These are phyloP conservation scores for Amphiduros pacificus DNA, from an alignment of 2,888 invertebrate genomes.

Conservation along the genomic window DNA sequence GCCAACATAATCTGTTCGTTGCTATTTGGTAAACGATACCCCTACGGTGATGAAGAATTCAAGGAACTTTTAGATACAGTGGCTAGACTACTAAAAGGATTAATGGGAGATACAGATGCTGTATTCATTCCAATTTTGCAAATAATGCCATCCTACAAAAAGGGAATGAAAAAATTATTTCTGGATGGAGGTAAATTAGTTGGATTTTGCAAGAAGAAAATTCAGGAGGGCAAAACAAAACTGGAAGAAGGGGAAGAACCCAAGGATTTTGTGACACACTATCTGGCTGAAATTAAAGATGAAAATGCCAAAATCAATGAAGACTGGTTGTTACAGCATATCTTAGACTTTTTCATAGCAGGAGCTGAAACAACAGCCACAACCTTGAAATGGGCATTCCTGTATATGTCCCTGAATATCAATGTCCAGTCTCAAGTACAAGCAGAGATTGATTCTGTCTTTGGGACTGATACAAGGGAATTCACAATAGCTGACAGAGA, in stretches of 20 bases:
- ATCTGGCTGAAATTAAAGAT: not conserved
- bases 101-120: not conserved
- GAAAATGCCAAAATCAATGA: not conserved
- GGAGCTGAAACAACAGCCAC: conserved; percentile 8
- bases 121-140: not conserved
- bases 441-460: too few species aligned
- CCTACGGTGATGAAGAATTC: not conserved
- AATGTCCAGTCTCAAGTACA: too few species aligned
- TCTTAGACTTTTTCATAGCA: conserved; percentile 5
- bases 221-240: not conserved
- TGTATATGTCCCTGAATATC: not conserved
- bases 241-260: not conserved
- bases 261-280: not conserved
- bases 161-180: not conserved
- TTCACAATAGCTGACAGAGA: conserved; percentile 30
- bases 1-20: not conserved
- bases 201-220: not conserved
- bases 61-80: too few species aligned
- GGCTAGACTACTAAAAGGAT: too few species aligned
- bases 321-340: conserved; percentile 8
- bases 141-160: not conserved
- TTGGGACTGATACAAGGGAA: too few species aligned
- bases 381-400: not conserved
- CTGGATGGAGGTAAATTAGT: not conserved
- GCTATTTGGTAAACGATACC: not conserved